Conservation (phyloP, 2,797 vertebrate genomes). For the Eptatretus atami region DNA sequence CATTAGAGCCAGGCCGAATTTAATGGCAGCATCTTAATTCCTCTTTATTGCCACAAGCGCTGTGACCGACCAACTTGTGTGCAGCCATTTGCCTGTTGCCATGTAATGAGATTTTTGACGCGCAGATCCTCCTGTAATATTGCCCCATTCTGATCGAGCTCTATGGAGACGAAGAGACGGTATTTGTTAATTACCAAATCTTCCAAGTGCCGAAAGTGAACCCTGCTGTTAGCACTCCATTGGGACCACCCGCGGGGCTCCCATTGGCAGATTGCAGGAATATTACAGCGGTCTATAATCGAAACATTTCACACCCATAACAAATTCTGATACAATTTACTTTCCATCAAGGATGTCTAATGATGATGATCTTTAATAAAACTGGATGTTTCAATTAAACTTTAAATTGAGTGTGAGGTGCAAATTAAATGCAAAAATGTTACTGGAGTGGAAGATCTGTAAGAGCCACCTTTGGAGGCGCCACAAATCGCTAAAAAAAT, state of each 20-base stretch:
- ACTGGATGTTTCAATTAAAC: not conserved
- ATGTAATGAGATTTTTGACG: not conserved
- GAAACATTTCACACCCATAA: not conserved
- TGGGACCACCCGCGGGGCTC: not conserved
- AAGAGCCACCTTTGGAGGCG: too few relatives aligned
- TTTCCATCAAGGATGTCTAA: not conserved
- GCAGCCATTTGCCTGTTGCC: not conserved
- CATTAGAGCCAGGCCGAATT: conserved; percentile 2
- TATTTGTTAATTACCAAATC: not conserved
- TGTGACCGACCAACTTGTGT: not conserved
- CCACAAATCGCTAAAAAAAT: too few relatives aligned
- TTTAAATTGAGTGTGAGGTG: too few relatives aligned
- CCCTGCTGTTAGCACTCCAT: not conserved
- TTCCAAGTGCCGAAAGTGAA: not conserved
- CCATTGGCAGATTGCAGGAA: conserved; percentile 3
- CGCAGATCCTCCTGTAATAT: not conserved
- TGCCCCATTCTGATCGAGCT: not conserved
- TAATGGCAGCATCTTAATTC: not conserved
- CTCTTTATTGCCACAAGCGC: conserved; percentile 3
- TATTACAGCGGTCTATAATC: not conserved
- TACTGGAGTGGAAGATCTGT: too few relatives aligned
- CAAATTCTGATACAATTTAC: conserved; percentile 2
- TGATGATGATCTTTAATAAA: conserved; percentile 4
- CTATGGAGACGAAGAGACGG: not conserved
- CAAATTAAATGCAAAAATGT: too few relatives aligned